Conservation (phyloP, 2,113 vertebrate genomes). For the Bostrychus sinensis region DNA sequence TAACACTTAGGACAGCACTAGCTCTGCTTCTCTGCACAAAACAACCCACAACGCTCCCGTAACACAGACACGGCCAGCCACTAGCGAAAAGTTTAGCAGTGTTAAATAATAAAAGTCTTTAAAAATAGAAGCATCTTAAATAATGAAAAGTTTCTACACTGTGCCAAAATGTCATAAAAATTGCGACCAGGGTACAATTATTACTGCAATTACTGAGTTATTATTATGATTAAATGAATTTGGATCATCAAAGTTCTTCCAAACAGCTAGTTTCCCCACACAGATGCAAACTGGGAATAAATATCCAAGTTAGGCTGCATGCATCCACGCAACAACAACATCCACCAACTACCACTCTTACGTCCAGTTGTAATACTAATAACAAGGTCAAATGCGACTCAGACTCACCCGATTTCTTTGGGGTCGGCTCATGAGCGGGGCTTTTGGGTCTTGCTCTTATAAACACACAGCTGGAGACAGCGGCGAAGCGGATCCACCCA, state of each 20-base stretch:
- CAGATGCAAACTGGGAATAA: constrained; percentile 24
- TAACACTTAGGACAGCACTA: constrained; percentile 27
- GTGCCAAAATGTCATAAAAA: neutral
- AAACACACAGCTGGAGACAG: constrained; percentile 70
- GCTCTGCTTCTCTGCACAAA: constrained; percentile 8
- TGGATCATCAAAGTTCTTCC: constrained; percentile 8
- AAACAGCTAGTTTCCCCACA: constrained; percentile 17
- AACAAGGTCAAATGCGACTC: constrained; percentile 25
- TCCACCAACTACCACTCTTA: constrained; percentile 6
- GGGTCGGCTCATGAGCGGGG: constrained; percentile 81
- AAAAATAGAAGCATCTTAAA: constrained; percentile 10
- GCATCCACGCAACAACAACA: constrained; percentile 34
- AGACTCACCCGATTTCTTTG: constrained; percentile 86
- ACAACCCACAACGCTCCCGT: neutral
- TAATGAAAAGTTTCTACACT: neutral
- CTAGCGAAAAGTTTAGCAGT: neutral
- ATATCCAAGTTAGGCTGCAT: constrained; percentile 66
- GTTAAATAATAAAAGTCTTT: neutral
- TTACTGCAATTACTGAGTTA: neutral
- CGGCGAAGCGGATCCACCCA: constrained; percentile 74
- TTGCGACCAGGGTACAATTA: neutral
- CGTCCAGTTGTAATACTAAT: constrained; percentile 1
- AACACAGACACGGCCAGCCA: constrained; percentile 1
- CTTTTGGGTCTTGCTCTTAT: constrained; percentile 65
- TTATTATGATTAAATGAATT: neutral